Conservation (phyloP, 2,797 vertebrate species). For the Avahi laniger region DNA sequence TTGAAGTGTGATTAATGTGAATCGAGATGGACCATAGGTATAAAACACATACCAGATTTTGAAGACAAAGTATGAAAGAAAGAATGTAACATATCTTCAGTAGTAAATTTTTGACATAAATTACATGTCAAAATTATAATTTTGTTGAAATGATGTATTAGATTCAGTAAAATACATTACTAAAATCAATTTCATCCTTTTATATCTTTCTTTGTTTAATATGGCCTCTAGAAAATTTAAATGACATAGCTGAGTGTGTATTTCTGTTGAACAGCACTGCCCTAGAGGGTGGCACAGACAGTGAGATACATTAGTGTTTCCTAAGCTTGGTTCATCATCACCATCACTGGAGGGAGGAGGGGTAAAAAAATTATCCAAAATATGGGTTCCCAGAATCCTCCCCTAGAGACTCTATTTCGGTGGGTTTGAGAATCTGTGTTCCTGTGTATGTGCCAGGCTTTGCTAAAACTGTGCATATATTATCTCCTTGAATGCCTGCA, state of each 20-base stretch:
- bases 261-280: neutral
- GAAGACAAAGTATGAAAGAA: neutral
- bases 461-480: neutral
- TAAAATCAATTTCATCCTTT: neutral
- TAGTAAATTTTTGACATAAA: neutral
- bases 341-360: neutral
- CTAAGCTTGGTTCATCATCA: neutral
- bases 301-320: neutral
- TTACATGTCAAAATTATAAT: neutral
- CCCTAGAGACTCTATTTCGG: neutral
- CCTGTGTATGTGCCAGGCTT: neutral
- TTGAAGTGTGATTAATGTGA: neutral
- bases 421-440: neutral
- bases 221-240: neutral
- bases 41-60: neutral
- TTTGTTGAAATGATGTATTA: neutral
- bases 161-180: neutral
- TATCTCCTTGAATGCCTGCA: neutral
- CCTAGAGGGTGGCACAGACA: neutral
- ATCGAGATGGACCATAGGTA: neutral
- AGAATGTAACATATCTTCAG: neutral
- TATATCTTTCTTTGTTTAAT: neutral
- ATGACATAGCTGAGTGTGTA: neutral
- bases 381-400: neutral
- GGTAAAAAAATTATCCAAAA: neutral